phyloP scores from a whole-genome alignment of 2,113 vertebrate genomes.

The Orthonyx spaldingii region DNA sequence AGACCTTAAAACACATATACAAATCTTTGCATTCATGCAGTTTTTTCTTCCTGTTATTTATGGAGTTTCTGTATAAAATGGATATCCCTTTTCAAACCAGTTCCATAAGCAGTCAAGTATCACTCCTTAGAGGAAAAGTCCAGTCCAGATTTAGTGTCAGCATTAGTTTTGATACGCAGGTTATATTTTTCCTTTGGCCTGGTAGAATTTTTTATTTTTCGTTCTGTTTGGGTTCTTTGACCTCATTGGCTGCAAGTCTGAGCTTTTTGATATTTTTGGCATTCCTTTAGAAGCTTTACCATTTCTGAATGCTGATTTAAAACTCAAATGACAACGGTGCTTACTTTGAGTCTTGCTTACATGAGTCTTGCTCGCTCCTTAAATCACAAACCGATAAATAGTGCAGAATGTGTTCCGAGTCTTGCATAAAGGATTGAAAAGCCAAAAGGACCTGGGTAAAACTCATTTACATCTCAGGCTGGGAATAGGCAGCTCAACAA shows the following conservation, averaged over 20 bases:
- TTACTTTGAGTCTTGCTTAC: not conserved
- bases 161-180: not conserved
- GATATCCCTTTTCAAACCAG: not conserved
- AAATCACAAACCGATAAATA: slow-evolving; percentile 12
- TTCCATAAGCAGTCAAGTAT: not conserved
- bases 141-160: not conserved
- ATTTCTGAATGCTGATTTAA: slow-evolving; percentile 33
- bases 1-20: not conserved
- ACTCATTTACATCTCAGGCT: not conserved
- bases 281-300: slow-evolving; percentile 47
- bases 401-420: not conserved
- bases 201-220: not conserved
- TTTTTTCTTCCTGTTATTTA: not conserved
- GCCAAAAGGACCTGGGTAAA: not conserved
- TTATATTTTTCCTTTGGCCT: slow-evolving; percentile 46
- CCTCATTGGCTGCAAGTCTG: not conserved
- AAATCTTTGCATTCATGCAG: not conserved
- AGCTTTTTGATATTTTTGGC: slow-evolving; percentile 55
- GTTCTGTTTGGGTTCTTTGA: not conserved
- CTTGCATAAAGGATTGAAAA: not conserved
- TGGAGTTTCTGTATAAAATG: not conserved
- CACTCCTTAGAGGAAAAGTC: slow-evolving; percentile 6
- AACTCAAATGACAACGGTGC: slow-evolving; percentile 10
- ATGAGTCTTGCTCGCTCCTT: not conserved
- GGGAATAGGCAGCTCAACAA: not conserved